Conservation (phyloP, 2,113 vertebrate genomes). For the Terrapene triunguis region DNA sequence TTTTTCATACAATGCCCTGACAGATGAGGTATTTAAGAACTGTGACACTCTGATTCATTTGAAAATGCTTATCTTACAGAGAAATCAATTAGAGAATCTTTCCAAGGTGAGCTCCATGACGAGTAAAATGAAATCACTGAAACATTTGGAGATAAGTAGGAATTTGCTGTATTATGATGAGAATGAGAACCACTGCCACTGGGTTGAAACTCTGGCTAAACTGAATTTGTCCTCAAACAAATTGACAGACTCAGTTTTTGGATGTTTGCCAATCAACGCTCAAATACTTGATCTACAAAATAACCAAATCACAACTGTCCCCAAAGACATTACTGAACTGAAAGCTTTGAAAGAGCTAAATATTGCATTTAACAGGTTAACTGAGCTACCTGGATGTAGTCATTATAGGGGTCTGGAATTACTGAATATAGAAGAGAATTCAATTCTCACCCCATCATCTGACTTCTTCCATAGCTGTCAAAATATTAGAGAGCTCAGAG, state of each 20-base stretch:
- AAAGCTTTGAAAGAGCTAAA: slow-evolving; percentile 83
- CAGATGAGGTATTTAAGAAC: slow-evolving; percentile 79
- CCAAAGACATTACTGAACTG: slow-evolving; percentile 66
- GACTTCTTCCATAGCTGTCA: slow-evolving; percentile 80
- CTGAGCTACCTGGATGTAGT: slow-evolving; percentile 83
- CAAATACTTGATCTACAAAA: slow-evolving; percentile 79
- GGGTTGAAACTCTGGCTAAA: slow-evolving; percentile 80
- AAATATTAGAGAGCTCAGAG: slow-evolving; percentile 76
- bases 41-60: slow-evolving; percentile 72
- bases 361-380: slow-evolving; percentile 84
- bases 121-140: slow-evolving; percentile 82
- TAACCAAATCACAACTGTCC: slow-evolving; percentile 84
- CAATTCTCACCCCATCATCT: slow-evolving; percentile 76
- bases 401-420: slow-evolving; percentile 74
- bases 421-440: slow-evolving; percentile 82
- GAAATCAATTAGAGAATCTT: slow-evolving; percentile 86
- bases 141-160: slow-evolving; percentile 83
- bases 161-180: slow-evolving; percentile 82
- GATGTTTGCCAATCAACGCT: slow-evolving; percentile 81
- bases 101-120: slow-evolving; percentile 80
- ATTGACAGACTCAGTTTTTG: slow-evolving; percentile 81
- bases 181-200: slow-evolving; percentile 68
- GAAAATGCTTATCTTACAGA: slow-evolving; percentile 76
- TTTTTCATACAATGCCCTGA: slow-evolving; percentile 80
- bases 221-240: slow-evolving; percentile 84